Evolutionary conservation across 2,888 invertebrate species (phyloP).

Genomic region (Acleris literana): DNA sequence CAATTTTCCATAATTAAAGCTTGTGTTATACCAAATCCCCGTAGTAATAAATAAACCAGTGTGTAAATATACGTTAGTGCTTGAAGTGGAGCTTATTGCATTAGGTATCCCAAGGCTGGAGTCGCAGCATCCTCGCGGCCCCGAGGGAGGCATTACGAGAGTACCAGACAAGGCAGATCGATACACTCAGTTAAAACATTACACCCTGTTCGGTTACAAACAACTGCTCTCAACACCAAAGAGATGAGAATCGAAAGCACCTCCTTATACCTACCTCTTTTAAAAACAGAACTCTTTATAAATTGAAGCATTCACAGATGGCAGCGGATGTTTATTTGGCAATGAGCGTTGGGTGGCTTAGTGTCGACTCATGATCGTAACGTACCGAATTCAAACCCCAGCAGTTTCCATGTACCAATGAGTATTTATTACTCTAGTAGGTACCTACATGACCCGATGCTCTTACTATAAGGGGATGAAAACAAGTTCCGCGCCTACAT

Average conservation of each 20-base stretch:
- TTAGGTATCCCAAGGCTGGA: constrained; percentile 69
- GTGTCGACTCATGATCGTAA: no score
- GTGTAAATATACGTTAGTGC: constrained; percentile 43
- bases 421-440: no score
- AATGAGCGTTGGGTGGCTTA: no score
- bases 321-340: neutral
- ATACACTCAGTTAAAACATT: constrained; percentile 71
- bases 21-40: constrained; percentile 29
- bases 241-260: constrained; percentile 16
- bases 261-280: neutral
- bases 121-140: constrained; percentile 74
- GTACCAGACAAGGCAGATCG: constrained; percentile 77
- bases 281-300: neutral
- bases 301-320: neutral
- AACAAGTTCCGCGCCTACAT: no score
- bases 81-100: constrained; percentile 62
- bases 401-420: no score
- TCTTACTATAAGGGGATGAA: no score
- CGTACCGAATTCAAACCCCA: no score
- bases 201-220: constrained; percentile 61
- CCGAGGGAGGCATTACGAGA: constrained; percentile 78
- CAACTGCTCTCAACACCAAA: constrained; percentile 40
- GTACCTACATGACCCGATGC: no score
- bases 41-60: constrained; percentile 36
- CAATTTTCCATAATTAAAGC: constrained; percentile 28